These are phyloP conservation scores for Xiphias gladius DNA, from an alignment of 2,113 vertebrate genomes.

Conservation along the genomic window DNA sequence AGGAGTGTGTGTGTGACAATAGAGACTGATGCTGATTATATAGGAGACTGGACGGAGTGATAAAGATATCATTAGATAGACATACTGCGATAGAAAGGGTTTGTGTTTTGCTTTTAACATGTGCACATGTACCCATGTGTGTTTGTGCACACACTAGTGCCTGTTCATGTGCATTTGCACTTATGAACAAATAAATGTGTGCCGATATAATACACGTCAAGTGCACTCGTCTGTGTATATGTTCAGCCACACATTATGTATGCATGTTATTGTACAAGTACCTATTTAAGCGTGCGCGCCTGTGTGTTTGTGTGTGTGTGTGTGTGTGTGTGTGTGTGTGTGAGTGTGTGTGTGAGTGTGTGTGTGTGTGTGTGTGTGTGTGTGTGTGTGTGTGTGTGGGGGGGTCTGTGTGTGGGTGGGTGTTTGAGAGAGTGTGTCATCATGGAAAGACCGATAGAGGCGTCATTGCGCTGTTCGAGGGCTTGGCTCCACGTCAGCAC, in stretches of 20 bases:
- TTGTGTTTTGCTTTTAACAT: constrained; percentile 28
- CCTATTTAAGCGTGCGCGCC: constrained; percentile 45
- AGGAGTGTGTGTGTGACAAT: constrained; percentile 52
- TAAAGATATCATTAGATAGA: constrained; percentile 62
- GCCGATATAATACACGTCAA: constrained; percentile 3
- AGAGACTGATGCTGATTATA: constrained; percentile 76
- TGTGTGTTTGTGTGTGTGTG: constrained; percentile 5
- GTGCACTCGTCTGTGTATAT: constrained; percentile 21
- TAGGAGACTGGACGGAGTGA: constrained; percentile 63
- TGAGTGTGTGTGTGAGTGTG: constrained; percentile 28
- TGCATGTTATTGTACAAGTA: constrained; percentile 17
- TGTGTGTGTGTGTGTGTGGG: not conserved
- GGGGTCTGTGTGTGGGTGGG: too few species aligned
- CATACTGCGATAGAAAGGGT: constrained; percentile 40
- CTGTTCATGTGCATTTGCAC: constrained; percentile 31
- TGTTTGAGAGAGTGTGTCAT: constrained; percentile 35
- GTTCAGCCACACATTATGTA: constrained; percentile 35
- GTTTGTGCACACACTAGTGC: constrained; percentile 13
- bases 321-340: constrained; percentile 13
- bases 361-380: constrained; percentile 7
- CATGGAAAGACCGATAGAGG: constrained; percentile 74
- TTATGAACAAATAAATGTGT: constrained; percentile 31
- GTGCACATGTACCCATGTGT: not conserved
- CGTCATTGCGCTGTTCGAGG: constrained; percentile 71
- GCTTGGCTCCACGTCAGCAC: constrained; percentile 76